A percentile compares a stretch with the other conserved stretches of the same genome.
phyloP scores from a whole-genome alignment of 2,113 vertebrate species.

The Peromyscus californicus region DNA sequence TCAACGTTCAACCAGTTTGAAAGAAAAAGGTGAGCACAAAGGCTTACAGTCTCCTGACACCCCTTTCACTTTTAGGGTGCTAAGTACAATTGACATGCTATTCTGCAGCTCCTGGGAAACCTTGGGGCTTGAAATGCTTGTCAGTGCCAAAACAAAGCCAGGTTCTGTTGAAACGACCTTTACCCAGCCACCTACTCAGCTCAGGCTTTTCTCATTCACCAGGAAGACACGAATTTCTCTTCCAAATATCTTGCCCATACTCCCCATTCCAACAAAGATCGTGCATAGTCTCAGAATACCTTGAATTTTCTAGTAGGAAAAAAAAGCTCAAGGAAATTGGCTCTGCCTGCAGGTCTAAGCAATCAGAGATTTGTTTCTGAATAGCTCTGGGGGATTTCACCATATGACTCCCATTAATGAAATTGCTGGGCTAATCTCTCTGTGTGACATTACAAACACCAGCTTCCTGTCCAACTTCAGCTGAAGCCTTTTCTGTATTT shows the following conservation, averaged over 20 bases:
- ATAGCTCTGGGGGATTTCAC: conserved; percentile 71
- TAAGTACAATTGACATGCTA: background rate
- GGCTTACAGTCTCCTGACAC: background rate
- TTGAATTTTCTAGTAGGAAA: conserved; percentile 27
- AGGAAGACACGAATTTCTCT: conserved; percentile 24
- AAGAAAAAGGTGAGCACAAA: background rate
- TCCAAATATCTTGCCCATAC: background rate
- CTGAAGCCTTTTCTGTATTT: conserved; percentile 67
- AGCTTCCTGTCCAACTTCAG: conserved; percentile 66
- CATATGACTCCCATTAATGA: conserved; percentile 79
- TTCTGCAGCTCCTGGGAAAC: background rate
- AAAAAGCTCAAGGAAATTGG: conserved; percentile 23
- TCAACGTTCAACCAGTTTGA: background rate
- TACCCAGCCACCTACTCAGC: background rate
- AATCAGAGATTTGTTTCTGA: conserved; percentile 74
- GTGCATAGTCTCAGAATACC: background rate
- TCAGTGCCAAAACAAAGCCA: background rate
- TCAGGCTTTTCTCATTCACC: background rate
- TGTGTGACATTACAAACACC: conserved; percentile 74
- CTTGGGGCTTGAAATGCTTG: background rate
- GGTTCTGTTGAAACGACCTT: background rate
- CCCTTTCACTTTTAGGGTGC: background rate
- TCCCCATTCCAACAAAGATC: background rate
- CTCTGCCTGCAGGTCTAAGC: conserved; percentile 70
- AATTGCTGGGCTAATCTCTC: conserved; percentile 77